phyloP scores from a whole-genome alignment of 1,140 invertebrate species.

The Pachypeltis micranthus region DNA sequence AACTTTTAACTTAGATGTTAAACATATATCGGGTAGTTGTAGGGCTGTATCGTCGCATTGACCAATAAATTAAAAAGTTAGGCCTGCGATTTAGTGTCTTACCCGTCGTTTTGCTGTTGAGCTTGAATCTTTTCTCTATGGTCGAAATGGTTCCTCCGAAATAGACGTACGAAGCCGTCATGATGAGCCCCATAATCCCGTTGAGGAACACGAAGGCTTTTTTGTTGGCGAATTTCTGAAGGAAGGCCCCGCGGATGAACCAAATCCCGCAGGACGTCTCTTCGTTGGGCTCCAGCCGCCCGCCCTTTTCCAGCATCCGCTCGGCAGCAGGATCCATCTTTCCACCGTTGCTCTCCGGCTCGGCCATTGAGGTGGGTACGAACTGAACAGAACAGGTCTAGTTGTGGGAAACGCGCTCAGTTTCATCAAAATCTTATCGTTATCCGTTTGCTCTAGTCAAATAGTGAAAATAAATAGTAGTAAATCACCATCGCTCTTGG shows the following conservation, averaged over 20 bases:
- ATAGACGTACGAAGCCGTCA: slow-evolving; percentile 59
- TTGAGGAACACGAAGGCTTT: slow-evolving; percentile 59
- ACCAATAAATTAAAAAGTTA: no score
- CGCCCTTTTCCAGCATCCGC: neutral
- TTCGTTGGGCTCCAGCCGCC: slow-evolving; percentile 28
- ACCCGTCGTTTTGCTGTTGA: slow-evolving; percentile 60
- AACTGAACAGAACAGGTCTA: no score
- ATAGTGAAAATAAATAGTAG: no score
- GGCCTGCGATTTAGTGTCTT: no score
- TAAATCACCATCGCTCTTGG: no score
- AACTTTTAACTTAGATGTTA: no score
- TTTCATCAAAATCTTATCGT: no score
- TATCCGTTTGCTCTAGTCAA: no score
- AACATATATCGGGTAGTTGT: no score
- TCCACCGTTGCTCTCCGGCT: neutral
- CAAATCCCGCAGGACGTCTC: slow-evolving; percentile 50
- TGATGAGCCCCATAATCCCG: slow-evolving; percentile 54
- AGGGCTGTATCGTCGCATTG: no score
- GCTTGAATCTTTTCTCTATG: slow-evolving; percentile 66
- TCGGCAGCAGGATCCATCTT: neutral
- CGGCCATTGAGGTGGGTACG: no score
- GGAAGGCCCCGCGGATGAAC: slow-evolving; percentile 40
- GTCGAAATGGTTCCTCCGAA: slow-evolving; percentile 65
- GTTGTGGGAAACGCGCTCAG: no score
- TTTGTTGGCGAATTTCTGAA: slow-evolving; percentile 59